These are phyloP conservation scores for Phymatocera aterrima DNA, from an alignment of 2,888 invertebrate species.

Conservation along the genomic window DNA sequence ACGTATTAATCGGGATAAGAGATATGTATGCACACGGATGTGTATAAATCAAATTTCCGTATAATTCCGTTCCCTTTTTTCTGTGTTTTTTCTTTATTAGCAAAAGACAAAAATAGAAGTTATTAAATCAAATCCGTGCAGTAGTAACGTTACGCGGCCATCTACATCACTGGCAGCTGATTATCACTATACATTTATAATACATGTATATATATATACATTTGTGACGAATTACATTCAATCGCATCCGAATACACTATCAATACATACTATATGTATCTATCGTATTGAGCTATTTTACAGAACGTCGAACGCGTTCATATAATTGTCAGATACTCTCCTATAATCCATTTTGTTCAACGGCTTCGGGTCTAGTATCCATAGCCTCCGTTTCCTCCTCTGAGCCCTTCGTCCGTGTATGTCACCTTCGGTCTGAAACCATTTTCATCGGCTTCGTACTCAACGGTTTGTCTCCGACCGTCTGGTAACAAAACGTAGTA, in stretches of 20 bases:
- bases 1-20: slow-evolving; percentile 1
- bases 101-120: background rate
- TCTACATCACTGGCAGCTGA: too few relatives aligned
- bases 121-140: background rate
- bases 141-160: too few relatives aligned
- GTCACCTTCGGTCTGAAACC: slow-evolving; percentile 83
- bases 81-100: background rate
- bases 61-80: background rate
- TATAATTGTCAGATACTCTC: background rate
- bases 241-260: background rate
- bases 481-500: slow-evolving; percentile 74
- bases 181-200: too few relatives aligned
- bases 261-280: background rate
- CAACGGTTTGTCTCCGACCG: slow-evolving; percentile 78
- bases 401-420: slow-evolving; percentile 77
- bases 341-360: background rate
- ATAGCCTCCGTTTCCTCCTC: slow-evolving; percentile 60
- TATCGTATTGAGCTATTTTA: background rate
- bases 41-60: background rate
- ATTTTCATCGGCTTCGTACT: slow-evolving; percentile 83
- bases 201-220: too few relatives aligned
- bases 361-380: slow-evolving; percentile 12
- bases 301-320: slow-evolving; percentile 5
- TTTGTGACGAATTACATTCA: background rate
- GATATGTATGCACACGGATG: background rate